phyloP scores from a whole-genome alignment of 2,113 vertebrate species.

The Hippocampus barbouri region DNA sequence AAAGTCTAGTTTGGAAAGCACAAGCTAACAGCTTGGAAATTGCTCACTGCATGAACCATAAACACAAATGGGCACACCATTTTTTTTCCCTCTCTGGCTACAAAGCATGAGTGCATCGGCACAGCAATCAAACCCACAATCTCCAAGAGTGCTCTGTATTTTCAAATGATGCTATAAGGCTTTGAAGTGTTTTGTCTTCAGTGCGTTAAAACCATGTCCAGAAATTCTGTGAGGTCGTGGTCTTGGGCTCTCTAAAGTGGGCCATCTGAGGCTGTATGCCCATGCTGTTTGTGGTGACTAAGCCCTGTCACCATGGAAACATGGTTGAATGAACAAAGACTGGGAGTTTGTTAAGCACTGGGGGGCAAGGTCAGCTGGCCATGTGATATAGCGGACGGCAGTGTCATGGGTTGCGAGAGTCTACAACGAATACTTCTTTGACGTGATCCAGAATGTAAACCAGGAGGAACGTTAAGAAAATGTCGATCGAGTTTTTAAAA shows the following conservation, averaged over 20 bases:
- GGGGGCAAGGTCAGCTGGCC: slow-evolving; percentile 79
- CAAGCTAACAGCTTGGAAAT: slow-evolving; percentile 25
- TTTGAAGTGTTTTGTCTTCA: slow-evolving; percentile 67
- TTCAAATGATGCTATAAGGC: slow-evolving; percentile 49
- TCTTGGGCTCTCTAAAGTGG: slow-evolving; percentile 35
- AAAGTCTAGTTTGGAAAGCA: slow-evolving; percentile 18
- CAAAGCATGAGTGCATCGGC: slow-evolving; percentile 21
- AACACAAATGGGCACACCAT: slow-evolving; percentile 18
- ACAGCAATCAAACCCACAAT: slow-evolving; percentile 23
- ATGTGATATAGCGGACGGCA: slow-evolving; percentile 58
- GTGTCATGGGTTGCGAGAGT: slow-evolving; percentile 9
- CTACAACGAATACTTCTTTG: not conserved
- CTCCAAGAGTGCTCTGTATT: not conserved
- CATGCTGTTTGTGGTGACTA: slow-evolving; percentile 72
- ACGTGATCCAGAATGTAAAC: not conserved
- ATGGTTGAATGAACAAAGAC: slow-evolving; percentile 58
- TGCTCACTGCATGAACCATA: slow-evolving; percentile 31
- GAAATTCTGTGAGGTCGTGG: slow-evolving; percentile 13
- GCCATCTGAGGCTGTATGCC: slow-evolving; percentile 67
- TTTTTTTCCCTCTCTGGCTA: slow-evolving; percentile 8
- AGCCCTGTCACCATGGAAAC: slow-evolving; percentile 68
- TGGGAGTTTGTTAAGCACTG: slow-evolving; percentile 79
- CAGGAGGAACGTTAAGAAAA: not conserved
- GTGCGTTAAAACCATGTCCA: slow-evolving; percentile 50
- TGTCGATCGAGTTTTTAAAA: not conserved